phyloP scores from a whole-genome alignment of 2,797 vertebrate species.

The Eulemur mongoz region DNA sequence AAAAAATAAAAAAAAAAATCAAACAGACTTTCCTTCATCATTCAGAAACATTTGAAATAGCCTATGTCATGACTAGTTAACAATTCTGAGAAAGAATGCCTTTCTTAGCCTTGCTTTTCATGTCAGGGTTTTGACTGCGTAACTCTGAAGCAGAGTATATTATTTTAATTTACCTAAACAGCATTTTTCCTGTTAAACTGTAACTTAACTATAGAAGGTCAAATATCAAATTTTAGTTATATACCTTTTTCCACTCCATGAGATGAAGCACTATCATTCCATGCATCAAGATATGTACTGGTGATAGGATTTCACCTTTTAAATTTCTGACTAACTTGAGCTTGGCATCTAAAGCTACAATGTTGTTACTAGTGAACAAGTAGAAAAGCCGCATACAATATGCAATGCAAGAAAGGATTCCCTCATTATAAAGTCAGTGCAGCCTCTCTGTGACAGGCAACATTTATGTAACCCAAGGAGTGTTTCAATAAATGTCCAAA shows the following conservation, averaged over 20 bases:
- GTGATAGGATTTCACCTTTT: neutral
- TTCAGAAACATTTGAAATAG: neutral
- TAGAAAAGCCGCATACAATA: neutral
- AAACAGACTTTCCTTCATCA: neutral
- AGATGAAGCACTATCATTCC: conserved; percentile 59
- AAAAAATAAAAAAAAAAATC: neutral
- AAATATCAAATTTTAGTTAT: neutral
- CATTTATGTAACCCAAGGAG: neutral
- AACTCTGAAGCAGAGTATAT: neutral
- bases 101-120: neutral
- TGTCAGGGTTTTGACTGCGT: neutral
- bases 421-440: neutral
- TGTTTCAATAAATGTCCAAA: neutral
- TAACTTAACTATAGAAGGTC: conserved; percentile 21
- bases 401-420: neutral
- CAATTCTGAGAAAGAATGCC: neutral
- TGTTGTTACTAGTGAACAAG: conserved; percentile 31
- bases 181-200: conserved; percentile 60
- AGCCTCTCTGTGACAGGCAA: neutral
- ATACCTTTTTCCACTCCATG: neutral
- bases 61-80: neutral
- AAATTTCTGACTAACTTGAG: conserved; percentile 52
- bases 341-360: conserved; percentile 72
- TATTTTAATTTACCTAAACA: conserved; percentile 63
- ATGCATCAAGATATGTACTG: conserved; percentile 77